Conservation (phyloP, 2,797 vertebrate species). For the Pangasius macronema region DNA sequence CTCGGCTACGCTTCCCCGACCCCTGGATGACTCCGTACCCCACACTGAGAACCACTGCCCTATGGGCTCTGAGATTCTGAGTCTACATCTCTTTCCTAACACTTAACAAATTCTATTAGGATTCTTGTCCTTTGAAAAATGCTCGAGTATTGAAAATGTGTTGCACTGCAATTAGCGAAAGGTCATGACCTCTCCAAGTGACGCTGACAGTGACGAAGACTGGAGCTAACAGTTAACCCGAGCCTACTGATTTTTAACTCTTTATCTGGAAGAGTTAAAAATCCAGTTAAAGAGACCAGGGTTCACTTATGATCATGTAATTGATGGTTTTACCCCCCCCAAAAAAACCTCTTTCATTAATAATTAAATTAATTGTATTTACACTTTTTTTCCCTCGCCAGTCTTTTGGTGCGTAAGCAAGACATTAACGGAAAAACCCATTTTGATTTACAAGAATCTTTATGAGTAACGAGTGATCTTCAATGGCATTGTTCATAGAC, state of each 20-base stretch:
- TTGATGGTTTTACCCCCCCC: too few relatives aligned
- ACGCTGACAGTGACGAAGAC: constrained; percentile 2
- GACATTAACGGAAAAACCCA: not conserved
- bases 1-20: not conserved
- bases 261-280: not conserved
- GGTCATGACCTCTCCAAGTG: constrained; percentile 22
- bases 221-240: constrained; percentile 28
- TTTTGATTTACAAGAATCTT: not conserved
- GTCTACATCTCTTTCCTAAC: not conserved
- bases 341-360: not conserved
- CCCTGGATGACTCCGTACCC: not conserved
- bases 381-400: not conserved
- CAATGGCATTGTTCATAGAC: not conserved
- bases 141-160: constrained; percentile 3
- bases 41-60: not conserved
- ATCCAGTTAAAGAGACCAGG: not conserved
- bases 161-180: constrained; percentile 2
- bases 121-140: not conserved
- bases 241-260: constrained; percentile 49
- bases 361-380: not conserved
- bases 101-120: not conserved
- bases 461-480: not conserved
- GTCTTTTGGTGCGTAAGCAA: not conserved
- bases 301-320: not conserved
- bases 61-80: not conserved